Percentiles rank a stretch among this genome's conserved stretches.
These are phyloP conservation scores for Athripsodes cinereus DNA, from an alignment of 2,888 invertebrate species.

Conservation along the genomic window DNA sequence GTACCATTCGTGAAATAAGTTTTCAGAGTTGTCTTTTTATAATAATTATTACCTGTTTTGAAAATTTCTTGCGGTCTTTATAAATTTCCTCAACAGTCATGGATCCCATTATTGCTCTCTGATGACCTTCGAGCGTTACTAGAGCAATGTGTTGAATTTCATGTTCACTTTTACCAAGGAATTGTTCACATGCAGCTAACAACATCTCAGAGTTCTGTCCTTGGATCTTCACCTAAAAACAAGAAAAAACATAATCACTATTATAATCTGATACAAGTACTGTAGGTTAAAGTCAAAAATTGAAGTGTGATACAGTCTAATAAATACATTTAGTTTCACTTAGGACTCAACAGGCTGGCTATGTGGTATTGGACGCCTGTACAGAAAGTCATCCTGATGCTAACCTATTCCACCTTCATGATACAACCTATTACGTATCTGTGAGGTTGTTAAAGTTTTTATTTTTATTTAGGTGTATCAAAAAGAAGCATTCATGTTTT, in stretches of 20 bases:
- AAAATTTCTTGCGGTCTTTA: conserved; percentile 93
- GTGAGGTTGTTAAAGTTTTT: no score
- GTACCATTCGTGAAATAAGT: neutral
- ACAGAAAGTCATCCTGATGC: no score
- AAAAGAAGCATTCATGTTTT: no score
- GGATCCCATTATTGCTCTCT: conserved; percentile 92
- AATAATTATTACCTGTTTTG: conserved; percentile 55
- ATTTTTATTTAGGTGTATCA: no score
- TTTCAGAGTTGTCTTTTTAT: neutral
- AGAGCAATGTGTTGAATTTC: conserved; percentile 89
- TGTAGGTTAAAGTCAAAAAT: no score
- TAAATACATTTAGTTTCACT: no score
- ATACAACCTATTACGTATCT: no score
- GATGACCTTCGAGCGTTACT: conserved; percentile 89
- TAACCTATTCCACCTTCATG: no score
- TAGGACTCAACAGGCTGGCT: no score
- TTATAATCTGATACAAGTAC: no score
- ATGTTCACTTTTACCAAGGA: conserved; percentile 78
- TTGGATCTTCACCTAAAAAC: conserved; percentile 72
- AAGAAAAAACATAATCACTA: neutral
- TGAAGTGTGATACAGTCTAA: no score
- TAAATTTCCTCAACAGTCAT: conserved; percentile 97
- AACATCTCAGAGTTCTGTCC: conserved; percentile 87
- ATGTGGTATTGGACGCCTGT: no score
- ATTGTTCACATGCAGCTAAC: conserved; percentile 88